phyloP scores from a whole-genome alignment of 2,888 invertebrate species.

The Chironomus tentans region DNA sequence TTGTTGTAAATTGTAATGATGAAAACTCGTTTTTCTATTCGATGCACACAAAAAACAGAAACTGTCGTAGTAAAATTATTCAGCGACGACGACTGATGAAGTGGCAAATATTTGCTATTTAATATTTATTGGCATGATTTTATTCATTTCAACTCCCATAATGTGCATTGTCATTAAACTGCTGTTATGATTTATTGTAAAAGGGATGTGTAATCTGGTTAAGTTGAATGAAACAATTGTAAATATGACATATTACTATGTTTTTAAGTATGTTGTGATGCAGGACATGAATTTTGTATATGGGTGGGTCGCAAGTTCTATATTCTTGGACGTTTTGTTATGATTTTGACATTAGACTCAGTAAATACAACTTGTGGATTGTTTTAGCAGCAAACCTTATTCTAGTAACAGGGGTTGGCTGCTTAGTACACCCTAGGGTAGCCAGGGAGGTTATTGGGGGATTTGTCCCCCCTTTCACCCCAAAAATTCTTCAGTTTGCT shows the following conservation, averaged over 20 bases:
- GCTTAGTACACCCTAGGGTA: no score
- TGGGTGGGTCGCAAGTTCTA: not conserved
- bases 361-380: no score
- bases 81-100: conserved; percentile 16
- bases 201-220: not conserved
- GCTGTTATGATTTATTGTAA: conserved; percentile 5
- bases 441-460: no score
- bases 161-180: conserved; percentile 25
- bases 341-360: no score
- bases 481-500: no score
- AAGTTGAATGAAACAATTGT: no score
- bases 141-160: not conserved
- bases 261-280: not conserved
- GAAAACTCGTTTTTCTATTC: not conserved
- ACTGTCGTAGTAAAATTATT: not conserved
- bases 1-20: not conserved
- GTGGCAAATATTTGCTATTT: conserved; percentile 25
- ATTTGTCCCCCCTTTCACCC: no score
- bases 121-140: conserved; percentile 18
- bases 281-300: not conserved
- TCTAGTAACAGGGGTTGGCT: no score
- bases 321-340: no score
- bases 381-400: no score
- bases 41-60: not conserved
- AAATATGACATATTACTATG: not conserved